These are phyloP conservation scores for Uria lomvia DNA, from an alignment of 2,113 vertebrate species.

Conservation along the genomic window DNA sequence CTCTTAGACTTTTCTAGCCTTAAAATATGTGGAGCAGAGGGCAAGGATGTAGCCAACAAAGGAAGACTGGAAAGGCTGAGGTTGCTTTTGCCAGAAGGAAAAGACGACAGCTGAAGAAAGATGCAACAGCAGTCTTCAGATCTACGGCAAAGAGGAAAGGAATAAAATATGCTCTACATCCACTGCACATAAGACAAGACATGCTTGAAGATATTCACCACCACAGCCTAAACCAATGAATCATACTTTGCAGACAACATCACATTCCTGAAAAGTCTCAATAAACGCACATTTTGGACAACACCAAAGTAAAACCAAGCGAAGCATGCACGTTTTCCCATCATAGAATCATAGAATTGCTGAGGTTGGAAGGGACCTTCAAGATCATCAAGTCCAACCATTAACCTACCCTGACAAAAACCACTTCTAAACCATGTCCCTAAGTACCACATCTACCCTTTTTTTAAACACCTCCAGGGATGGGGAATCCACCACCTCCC, in stretches of 20 bases:
- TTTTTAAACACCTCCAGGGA: no score
- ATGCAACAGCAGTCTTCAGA: background rate
- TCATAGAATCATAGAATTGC: no score
- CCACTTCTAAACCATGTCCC: no score
- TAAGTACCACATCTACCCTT: no score
- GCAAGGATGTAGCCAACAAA: background rate
- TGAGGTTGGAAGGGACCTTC: no score
- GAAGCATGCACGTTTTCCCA: fast-evolving
- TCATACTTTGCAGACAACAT: background rate
- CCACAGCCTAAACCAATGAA: background rate
- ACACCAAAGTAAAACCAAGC: background rate
- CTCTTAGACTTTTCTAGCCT: background rate
- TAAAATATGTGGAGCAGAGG: background rate
- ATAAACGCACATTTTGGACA: background rate
- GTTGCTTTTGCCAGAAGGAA: background rate
- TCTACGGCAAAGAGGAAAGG: background rate
- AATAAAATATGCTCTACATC: background rate
- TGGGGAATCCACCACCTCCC: no score
- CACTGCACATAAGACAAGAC: background rate
- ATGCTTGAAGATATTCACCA: background rate
- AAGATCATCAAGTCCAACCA: no score
- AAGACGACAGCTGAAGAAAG: background rate
- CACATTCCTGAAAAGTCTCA: background rate
- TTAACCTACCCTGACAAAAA: no score
- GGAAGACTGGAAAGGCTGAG: background rate